Percentiles rank a stretch among this genome's conserved stretches.
Evolutionary conservation across 1,140 invertebrate genomes (phyloP).

Genomic region (Brachionus angularis): DNA sequence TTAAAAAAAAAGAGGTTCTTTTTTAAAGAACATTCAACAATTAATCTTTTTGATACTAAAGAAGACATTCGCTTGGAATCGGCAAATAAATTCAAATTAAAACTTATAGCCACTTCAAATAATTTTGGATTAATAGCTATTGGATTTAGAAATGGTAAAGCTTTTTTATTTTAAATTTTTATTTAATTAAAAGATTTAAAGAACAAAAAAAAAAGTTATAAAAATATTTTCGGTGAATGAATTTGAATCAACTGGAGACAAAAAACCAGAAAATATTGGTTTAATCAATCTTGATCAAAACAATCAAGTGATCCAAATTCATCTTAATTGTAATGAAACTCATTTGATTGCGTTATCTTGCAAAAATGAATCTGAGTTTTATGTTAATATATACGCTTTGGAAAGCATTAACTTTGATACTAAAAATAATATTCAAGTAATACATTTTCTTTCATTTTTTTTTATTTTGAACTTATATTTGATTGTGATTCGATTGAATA

Average conservation of each 20-base stretch:
- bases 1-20: constrained; percentile 22
- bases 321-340: background rate
- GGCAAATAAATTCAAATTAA: background rate
- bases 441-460: background rate
- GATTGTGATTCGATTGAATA: too few species aligned
- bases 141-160: constrained; percentile 33
- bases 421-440: background rate
- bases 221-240: constrained; percentile 8
- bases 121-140: background rate
- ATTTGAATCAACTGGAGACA: background rate
- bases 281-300: background rate
- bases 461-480: background rate
- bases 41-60: background rate
- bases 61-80: background rate
- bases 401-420: constrained; percentile 9
- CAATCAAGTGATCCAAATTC: background rate
- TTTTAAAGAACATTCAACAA: constrained; percentile 21
- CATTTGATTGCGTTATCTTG: constrained; percentile 4
- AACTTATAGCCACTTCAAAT: constrained; percentile 10
- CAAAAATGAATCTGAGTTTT: background rate
- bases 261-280: background rate
- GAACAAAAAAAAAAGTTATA: constrained; percentile 21
- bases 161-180: background rate
- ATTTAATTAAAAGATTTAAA: background rate
- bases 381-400: constrained; percentile 10